Conservation (phyloP, 2,888 invertebrate species). For the Dione juno region DNA sequence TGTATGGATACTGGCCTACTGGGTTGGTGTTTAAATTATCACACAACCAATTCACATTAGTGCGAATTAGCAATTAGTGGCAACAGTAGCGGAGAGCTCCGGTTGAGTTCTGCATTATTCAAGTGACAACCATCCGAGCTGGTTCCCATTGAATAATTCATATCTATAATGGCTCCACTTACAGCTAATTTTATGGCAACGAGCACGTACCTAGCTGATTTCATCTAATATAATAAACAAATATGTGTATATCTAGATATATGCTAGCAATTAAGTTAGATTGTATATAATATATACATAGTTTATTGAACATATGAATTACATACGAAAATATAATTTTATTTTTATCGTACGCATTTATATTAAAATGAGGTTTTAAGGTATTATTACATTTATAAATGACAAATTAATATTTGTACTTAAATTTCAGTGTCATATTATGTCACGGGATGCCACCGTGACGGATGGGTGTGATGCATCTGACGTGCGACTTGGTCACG, state of each 20-base stretch:
- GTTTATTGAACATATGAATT: neutral
- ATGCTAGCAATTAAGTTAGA: neutral
- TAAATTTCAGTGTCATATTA: slow-evolving; percentile 42
- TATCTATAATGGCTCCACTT: slow-evolving; percentile 68
- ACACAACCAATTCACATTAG: slow-evolving; percentile 66
- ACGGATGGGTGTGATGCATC: slow-evolving; percentile 57
- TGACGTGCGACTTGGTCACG: slow-evolving; percentile 65
- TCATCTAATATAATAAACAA: slow-evolving; percentile 38
- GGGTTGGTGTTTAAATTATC: slow-evolving; percentile 24
- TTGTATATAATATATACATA: neutral
- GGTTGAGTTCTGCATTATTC: slow-evolving; percentile 75
- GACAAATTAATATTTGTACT: slow-evolving; percentile 7
- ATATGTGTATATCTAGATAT: slow-evolving; percentile 32
- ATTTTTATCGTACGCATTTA: too few relatives aligned
- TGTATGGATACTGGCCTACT: neutral
- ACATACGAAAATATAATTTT: too few relatives aligned
- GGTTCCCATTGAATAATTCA: slow-evolving; percentile 79
- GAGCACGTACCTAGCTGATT: slow-evolving; percentile 44
- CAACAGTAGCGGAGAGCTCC: slow-evolving; percentile 61
- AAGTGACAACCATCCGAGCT: slow-evolving; percentile 74
- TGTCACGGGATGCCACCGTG: slow-evolving; percentile 63
- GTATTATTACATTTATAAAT: neutral
- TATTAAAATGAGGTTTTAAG: neutral
- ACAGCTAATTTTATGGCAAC: slow-evolving; percentile 62
- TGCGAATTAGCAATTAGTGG: slow-evolving; percentile 64